Base-by-base conservation (phyloP, 1,140 invertebrate genomes). In the Tetranychus urticae region DNA sequence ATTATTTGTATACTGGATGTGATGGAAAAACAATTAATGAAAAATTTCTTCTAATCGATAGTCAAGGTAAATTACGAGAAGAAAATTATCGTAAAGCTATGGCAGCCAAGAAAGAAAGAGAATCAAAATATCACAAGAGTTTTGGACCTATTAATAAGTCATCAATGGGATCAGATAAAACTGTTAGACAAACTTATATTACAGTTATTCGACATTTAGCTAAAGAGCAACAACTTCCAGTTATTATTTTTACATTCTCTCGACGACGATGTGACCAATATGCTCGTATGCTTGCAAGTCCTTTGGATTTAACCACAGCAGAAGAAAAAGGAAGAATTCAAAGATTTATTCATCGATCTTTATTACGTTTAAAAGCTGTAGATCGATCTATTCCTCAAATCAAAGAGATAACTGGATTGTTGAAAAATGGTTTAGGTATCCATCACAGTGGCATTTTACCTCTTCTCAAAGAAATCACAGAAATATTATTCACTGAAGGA, bases 371-470 rank as follows among this genome's bases (percentile, higher is more conserved):
- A 0, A 93, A 92, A 69, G 81, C 82, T 56, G 78, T 82, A 1
- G 93, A 98, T 72, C 79, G 82, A 66, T 76, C 81, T 63, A 75
- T 97, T 59, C 91, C 92, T 3, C 93, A 98, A 77, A 77, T 84
- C 5, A 70, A 79, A 34, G 77, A 77, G 61, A 79, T 97, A 72
- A 77, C 81, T 69, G 77, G 82, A 54, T 78, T 91, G 12, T 70
- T 96, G n/a, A 79, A 81, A 68, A 79, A 82, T 65, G 94, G 94
- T 0, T 84, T 97, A 64, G 93, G 91, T 1, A 81, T 97, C 14
- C 93, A 98, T 76, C 93, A 98, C 71, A 94, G 90, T 73, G 92
- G 93, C 33, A 91, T 98, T 66, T 72, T 98, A 58, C 93, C 93
- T 0, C 86, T 97, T 66, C 76, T 98, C 0, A 97, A 97, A 71